Percentiles rank a stretch among this genome's conserved stretches.
Conservation (phyloP, 2,797 vertebrate species). For the Scolopax rusticola region DNA sequence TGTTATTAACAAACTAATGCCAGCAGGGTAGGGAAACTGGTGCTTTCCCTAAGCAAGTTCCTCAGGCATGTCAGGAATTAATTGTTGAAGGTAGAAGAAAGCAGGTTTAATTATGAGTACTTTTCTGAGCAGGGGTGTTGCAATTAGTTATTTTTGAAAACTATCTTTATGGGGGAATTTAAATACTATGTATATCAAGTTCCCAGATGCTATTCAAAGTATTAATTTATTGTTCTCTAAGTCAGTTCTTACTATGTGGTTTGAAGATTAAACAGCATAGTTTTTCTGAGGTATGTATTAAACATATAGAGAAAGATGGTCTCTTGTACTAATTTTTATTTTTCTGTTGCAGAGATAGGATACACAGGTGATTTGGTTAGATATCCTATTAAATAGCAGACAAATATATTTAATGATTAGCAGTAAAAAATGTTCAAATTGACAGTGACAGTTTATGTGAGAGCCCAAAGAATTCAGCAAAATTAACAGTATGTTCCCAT, state of each 20-base stretch:
- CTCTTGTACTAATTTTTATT: neutral
- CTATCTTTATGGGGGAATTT: neutral
- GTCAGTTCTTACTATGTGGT: neutral
- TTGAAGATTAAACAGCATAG: neutral
- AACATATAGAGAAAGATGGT: neutral
- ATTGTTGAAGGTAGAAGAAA: constrained; percentile 40
- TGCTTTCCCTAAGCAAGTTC: neutral
- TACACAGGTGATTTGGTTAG: neutral
- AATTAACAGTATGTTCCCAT: neutral
- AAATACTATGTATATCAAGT: neutral
- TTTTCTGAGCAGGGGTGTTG: neutral
- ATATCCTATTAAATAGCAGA: neutral
- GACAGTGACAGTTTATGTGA: neutral
- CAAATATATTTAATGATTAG: neutral
- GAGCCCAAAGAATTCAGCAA: neutral
- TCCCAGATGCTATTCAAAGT: constrained; percentile 11
- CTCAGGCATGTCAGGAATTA: neutral
- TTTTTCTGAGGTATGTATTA: neutral
- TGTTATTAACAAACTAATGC: constrained; percentile 14
- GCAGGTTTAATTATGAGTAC: constrained; percentile 33
- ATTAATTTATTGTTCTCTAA: constrained; percentile 25
- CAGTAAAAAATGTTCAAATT: neutral
- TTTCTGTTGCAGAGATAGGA: neutral
- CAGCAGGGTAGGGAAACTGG: neutral
- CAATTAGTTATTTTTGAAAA: constrained; percentile 54